Evolutionary conservation across 2,888 invertebrate genomes (phyloP), one percentile per base, ranked within the genome.

Genomic region (Cryptophagus acutangulus): DNA sequence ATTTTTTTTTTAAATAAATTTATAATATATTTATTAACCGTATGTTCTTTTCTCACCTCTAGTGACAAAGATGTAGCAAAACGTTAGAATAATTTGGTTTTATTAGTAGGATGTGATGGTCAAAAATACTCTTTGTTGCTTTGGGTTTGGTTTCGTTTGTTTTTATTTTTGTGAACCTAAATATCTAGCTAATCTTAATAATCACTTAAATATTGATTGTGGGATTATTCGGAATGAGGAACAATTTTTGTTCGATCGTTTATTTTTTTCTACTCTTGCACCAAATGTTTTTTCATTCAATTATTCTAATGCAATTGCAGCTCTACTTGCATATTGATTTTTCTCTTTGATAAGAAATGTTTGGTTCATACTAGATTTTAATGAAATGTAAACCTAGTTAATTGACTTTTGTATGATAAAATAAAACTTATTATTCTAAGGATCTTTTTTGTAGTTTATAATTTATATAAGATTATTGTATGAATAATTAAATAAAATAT

Each of bases 401-500:
- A 41, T 36, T 41, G 41, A 40, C 38, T 44, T 44, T 51, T 49
- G 39, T 48, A 51, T 51, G 42, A 45, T 51, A 43, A 43, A 41
- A 39, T 38, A 43, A 41, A 38, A 48, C 40, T 45, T 42, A 35
- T 37, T 29, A 44, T 43, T 43, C 43, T 45, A 41, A 41, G 35
- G 18, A 38, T 48, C 44, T 40, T 49, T 55, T 55, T 54, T 55
- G 53, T 54, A 55, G 55, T 42, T 54, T 45, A 52, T 53, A 31
- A 54, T 55, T 55, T 55, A 53, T 55, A 55, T 52, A 49, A 17
- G 46, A 44, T 47, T 44, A 55, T 53, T 55, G 55, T 55, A 45
- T 40, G 40, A 40, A 34, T 40, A 40, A 40, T 20, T 20, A 20
- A 20, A 20, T 20, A 20, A 20, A 20, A 20, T n/a, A n/a, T n/a